A percentile compares a stretch with the other conserved stretches of the same genome.
These are phyloP conservation scores for Variabilichromis moorii DNA, from an alignment of 2,113 vertebrate genomes.

Conservation along the genomic window DNA sequence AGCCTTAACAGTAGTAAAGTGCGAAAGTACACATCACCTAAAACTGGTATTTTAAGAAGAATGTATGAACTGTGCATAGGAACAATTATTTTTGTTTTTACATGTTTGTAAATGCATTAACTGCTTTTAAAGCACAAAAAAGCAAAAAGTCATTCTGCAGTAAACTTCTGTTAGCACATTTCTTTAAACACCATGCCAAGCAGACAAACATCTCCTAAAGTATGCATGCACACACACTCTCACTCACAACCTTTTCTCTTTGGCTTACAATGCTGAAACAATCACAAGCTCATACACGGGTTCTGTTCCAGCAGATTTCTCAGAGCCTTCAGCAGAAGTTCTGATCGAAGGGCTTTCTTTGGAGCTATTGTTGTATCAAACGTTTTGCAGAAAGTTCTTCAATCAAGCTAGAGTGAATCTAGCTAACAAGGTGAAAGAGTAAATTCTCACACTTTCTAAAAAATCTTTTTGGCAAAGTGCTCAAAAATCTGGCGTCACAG, in stretches of 20 bases:
- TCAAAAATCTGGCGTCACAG: neutral
- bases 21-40: slow-evolving; percentile 28
- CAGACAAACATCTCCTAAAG: neutral
- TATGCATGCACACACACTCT: neutral
- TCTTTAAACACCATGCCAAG: slow-evolving; percentile 18
- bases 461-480: neutral
- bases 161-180: neutral
- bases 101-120: neutral
- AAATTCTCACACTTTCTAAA: neutral
- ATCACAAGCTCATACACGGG: neutral
- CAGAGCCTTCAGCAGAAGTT: neutral
- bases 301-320: neutral
- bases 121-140: slow-evolving; percentile 28
- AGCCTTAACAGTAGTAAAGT: slow-evolving; percentile 37
- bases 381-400: neutral
- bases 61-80: slow-evolving; percentile 29
- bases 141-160: neutral
- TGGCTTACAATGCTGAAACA: slow-evolving; percentile 22
- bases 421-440: neutral
- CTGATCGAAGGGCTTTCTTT: neutral
- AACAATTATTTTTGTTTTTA: neutral
- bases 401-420: neutral
- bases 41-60: slow-evolving; percentile 5
- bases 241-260: slow-evolving; percentile 12
- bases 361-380: neutral